phyloP scores from a whole-genome alignment of 53 echinoderm and acorn worm species.

The Glandiceps talaboti region DNA sequence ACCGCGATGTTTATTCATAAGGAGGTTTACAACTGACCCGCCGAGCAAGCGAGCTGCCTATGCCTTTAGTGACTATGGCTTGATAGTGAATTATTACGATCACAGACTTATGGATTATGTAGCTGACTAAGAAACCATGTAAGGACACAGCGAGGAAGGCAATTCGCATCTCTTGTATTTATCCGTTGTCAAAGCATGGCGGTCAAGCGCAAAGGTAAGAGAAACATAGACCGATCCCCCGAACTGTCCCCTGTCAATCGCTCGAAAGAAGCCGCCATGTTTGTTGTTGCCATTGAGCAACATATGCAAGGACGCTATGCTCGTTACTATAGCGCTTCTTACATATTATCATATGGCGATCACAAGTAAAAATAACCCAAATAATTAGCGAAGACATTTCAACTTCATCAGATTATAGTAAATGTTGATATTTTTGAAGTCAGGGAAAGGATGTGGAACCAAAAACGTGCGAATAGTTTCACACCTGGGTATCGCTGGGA shows the following conservation, averaged over 20 bases:
- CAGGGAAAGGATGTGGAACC: too few species aligned
- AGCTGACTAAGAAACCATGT: not conserved
- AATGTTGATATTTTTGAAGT: too few species aligned
- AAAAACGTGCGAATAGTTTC: too few species aligned
- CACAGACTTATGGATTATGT: not conserved
- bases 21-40: not conserved
- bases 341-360: too few species aligned
- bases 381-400: too few species aligned
- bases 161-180: not conserved
- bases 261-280: not conserved
- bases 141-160: not conserved
- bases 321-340: not conserved
- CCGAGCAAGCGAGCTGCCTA: not conserved
- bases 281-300: not conserved
- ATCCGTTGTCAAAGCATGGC: conserved; percentile 2
- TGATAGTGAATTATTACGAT: not conserved
- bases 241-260: not conserved
- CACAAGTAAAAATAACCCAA: too few species aligned
- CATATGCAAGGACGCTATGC: not conserved
- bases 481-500: too few species aligned
- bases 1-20: not conserved
- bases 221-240: not conserved
- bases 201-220: conserved; percentile 12
- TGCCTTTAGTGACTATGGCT: not conserved
- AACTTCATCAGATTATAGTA: too few species aligned